Evolutionary conservation across 2,113 vertebrate genomes (phyloP), one percentile per base, ranked within the genome.

Genomic region (Psittacus erithacus): DNA sequence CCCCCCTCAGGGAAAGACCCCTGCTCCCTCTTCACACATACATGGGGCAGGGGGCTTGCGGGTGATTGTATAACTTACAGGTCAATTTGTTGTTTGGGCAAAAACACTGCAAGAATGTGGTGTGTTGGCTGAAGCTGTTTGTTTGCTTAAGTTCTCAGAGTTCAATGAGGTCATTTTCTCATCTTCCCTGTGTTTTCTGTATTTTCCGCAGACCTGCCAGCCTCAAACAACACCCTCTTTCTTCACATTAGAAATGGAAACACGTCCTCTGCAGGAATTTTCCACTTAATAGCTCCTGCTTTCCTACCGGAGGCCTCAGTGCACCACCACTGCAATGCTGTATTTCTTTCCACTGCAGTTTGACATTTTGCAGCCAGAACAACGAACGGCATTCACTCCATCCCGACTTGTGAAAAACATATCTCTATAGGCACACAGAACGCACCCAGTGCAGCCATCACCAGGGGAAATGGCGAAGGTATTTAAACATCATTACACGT

Each of bases 241-340:
- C 98, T 98, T 98, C 96, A 4, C 97, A 95, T 97, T 98, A 98
- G 98, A 98, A 98, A 98, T 97, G 98, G 98, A 98, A 98, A 98
- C 97, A 97, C 95, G 96, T 98, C 98, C 97, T 98, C 97, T 97
- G 97, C 97, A 98, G 98, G 98, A 98, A 98, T 98, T 98, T 98
- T 98, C 98, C 98, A 98, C 97, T 98, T 97, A 97, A 96, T 97
- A 97, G 97, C 94, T 96, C 95, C 95, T 87, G 93, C 97, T 98
- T 97, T 98, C 98, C 98, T 96, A 87, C 96, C 94, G 65, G 97
- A 97, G 97, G 98, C 98, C 98, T 98, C 98, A 65, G 97, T 95
- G 91, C 98, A 96, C 90, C 97, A 97, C 97, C 97, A 97, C 97
- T 97, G 98, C 96, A 97, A 97, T 96, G 98, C 98, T 97, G 98